A percentile compares a stretch with the other conserved stretches of the same genome.
Conservation (phyloP, 2,888 invertebrate species). For the Harpalus rufipes region DNA sequence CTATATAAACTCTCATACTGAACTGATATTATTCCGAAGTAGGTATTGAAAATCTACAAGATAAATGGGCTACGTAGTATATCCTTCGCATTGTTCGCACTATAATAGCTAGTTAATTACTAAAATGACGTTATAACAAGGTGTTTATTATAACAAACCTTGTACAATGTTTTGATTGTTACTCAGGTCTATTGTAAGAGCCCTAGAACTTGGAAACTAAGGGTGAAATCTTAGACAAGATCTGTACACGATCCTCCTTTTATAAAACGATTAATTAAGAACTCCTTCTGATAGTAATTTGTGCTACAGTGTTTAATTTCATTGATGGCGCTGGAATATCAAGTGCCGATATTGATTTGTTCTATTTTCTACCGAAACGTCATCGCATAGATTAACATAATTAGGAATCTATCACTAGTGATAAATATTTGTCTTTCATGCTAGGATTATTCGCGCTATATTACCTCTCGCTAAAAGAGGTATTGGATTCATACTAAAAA, state of each 20-base stretch:
- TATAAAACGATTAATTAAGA: constrained; percentile 31
- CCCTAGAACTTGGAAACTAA: constrained; percentile 19
- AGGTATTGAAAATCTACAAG: constrained; percentile 25
- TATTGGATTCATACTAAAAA: no score
- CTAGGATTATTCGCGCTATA: no score
- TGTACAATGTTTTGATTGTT: constrained; percentile 36
- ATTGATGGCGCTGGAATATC: neutral
- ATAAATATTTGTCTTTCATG: no score
- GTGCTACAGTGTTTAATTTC: neutral
- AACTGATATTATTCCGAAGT: neutral
- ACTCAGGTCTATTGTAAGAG: neutral
- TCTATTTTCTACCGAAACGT: neutral
- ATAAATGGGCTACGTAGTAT: constrained; percentile 17
- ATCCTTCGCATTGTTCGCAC: constrained; percentile 22
- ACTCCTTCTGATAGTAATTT: constrained; percentile 24
- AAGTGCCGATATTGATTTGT: neutral
- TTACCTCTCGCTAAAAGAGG: no score
- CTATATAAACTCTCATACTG: neutral
- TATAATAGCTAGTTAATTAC: constrained; percentile 51
- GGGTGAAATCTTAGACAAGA: constrained; percentile 35
- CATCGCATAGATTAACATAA: neutral
- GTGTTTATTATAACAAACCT: constrained; percentile 46
- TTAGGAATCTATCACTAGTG: neutral
- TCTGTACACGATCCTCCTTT: constrained; percentile 5
- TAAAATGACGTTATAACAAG: constrained; percentile 44